Base-by-base conservation (phyloP, 2,113 vertebrate species). In the Nibea coibor region DNA sequence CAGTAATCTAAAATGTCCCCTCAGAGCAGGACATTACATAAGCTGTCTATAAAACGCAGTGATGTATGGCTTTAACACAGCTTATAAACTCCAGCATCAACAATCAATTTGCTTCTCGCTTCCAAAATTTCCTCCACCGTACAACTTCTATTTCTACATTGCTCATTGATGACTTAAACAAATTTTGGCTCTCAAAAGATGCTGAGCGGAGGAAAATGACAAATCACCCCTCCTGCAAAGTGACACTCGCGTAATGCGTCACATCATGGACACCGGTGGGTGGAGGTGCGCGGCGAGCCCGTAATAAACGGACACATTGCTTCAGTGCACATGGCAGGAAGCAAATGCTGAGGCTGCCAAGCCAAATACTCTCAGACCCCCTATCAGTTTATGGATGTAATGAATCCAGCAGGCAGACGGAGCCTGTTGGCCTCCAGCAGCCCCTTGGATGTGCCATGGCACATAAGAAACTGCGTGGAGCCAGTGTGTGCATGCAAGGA, bases 351-450 rank as follows among this genome's bases (percentile, higher is more conserved):
- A 7, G 47, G 43, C 80, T 81, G 89, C 79, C 82, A 85, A 91
- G 82, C 62, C 81, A 90, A 92, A 92, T 72, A 79, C 56, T 51
- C 78, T 73, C 63, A 72, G 84, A 63, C 73, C 74, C 79, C 81
- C 86, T 56, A 86, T 89, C 76, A 78, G 74, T 88, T 84, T 89
- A 90, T 87, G 82, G 75, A 84, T 84, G 82, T 85, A 85, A 93
- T 69, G 75, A 75, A 88, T 85, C 78, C 87, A 86, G 88, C 73
- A 75, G 83, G 62, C 85, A 74, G 82, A 50, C 65, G 4, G 78
- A 84, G 86, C 57, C 26, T 20, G 58, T 62, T 75, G 76, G 80
- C 87, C 72, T 83, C 84, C 87, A 57, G 81, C 26, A 73, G 82
- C 73, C 62, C 47, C 82, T 58, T 77, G 48, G 81, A 81, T 50